Conservation (phyloP, 1,140 invertebrate genomes). For the Scaptomyza montana region DNA sequence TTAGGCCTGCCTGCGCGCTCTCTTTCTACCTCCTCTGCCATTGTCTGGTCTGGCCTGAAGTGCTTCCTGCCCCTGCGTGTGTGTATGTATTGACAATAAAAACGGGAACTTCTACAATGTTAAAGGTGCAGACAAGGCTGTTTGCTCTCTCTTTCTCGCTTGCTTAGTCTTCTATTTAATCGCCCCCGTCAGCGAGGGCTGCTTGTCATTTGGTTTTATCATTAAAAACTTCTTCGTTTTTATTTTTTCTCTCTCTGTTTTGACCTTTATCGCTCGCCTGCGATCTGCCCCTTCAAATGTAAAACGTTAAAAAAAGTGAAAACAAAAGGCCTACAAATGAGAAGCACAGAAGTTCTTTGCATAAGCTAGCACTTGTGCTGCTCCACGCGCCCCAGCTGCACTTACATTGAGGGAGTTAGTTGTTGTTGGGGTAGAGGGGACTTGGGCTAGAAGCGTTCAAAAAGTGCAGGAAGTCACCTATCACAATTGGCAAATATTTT, state of each 20-base stretch:
- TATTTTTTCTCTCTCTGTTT: not conserved
- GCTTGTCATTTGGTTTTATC: slow-evolving; percentile 78
- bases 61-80: slow-evolving; percentile 62
- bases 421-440: too few species aligned
- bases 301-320: slow-evolving; percentile 49
- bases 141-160: not conserved
- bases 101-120: slow-evolving; percentile 42
- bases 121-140: slow-evolving; percentile 37
- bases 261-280: slow-evolving; percentile 49
- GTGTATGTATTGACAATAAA: slow-evolving; percentile 25
- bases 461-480: slow-evolving; percentile 56
- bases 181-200: slow-evolving; percentile 54
- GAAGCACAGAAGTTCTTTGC: slow-evolving; percentile 29
- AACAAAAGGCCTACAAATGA: slow-evolving; percentile 56
- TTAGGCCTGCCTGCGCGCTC: slow-evolving; percentile 29
- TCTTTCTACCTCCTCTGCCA: slow-evolving; percentile 39
- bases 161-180: slow-evolving; percentile 30
- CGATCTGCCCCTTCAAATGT: slow-evolving; percentile 50
- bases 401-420: too few species aligned
- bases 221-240: slow-evolving; percentile 60
- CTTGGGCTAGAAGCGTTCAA: too few species aligned
- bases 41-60: slow-evolving; percentile 56
- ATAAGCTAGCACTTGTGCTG: slow-evolving; percentile 19
- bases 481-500: slow-evolving; percentile 76
- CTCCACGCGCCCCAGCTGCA: not conserved